Percentiles rank a stretch among this genome's conserved stretches.
phyloP scores from a whole-genome alignment of 2,797 vertebrate genomes.

The Astyanax mexicanus region DNA sequence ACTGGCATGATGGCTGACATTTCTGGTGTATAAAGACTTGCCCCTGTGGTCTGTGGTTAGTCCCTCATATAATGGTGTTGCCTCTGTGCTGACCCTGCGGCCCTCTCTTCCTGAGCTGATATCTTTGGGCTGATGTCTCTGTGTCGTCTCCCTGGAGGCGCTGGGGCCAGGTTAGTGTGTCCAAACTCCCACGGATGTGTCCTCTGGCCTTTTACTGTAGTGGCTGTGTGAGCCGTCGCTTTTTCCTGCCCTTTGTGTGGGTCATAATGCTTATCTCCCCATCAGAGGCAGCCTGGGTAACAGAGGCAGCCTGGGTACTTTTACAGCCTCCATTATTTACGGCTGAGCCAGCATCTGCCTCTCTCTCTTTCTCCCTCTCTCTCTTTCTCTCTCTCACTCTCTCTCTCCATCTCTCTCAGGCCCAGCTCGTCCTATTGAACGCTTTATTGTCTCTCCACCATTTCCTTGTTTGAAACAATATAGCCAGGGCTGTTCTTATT shows the following conservation, averaged over 20 bases:
- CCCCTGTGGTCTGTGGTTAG: slow-evolving; percentile 2
- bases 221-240: slow-evolving; percentile 14
- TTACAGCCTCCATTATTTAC: slow-evolving; percentile 68
- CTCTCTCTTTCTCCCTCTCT: slow-evolving; percentile 64
- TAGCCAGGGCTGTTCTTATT: slow-evolving; percentile 82
- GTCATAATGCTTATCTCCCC: slow-evolving; percentile 70
- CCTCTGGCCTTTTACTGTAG: slow-evolving; percentile 39
- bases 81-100: slow-evolving; percentile 24
- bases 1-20: slow-evolving; percentile 19
- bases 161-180: slow-evolving; percentile 24
- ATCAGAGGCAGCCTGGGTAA: slow-evolving; percentile 65
- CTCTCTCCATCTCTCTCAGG: slow-evolving; percentile 55
- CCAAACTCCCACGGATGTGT: slow-evolving; percentile 32
- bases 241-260: slow-evolving; percentile 47
- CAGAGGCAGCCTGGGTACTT: slow-evolving; percentile 65
- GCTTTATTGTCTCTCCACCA: slow-evolving; percentile 68
- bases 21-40: slow-evolving; percentile 24
- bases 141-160: not conserved
- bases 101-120: not conserved
- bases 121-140: not conserved
- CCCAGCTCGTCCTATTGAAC: slow-evolving; percentile 45
- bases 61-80: slow-evolving; percentile 4
- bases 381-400: slow-evolving; percentile 62
- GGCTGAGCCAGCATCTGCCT: slow-evolving; percentile 69
- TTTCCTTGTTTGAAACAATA: slow-evolving; percentile 80